Evolutionary conservation across 2,797 vertebrate species (phyloP), one percentile per base, ranked within the genome.

Genomic region (Rhynchotus rufescens): DNA sequence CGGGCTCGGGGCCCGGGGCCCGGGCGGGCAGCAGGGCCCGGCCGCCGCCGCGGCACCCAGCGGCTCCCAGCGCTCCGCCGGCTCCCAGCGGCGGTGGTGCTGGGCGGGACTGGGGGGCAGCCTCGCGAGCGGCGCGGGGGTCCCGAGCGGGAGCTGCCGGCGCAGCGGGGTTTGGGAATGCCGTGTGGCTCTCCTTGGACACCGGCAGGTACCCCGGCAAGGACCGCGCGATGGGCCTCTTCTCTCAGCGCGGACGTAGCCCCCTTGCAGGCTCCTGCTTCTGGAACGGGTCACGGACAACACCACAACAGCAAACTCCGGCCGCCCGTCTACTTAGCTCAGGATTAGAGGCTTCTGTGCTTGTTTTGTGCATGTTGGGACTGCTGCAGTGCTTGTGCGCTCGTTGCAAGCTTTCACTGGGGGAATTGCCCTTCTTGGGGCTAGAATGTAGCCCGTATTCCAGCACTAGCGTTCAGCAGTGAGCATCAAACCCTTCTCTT

Each of bases 101-200:
- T 1, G 26, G 21, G 21, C 3, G 8, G 40, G 5, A 21, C 5
- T 12, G 5, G 2, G 44, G 15, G 2, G 45, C 28, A 6, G 25
- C 36, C 45, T 15, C 7, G 10, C 11, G 45, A 8, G 20, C 10
- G 9, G 23, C 49, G 3, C 0, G 25, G 75, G 40, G 76, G 20
- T 11, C 21, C 21, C 5, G 2, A 54, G 26, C 26, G 2, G 17
- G 25, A 4, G 36, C 42, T 32, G 32, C 28, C 0, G 22, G 19
- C n/a, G 2, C 40, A 1, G 16, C 10, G 28, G 22, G 74, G 30
- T 26, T 8, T n/a, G 44, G 19, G 73, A 7, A 3, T 1, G 9
- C 1, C 6, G 13, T 1, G 23, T 10, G 34, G 17, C 0, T 0
- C 23, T 12, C 0, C 0, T 38, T 16, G 4, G 38, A 3, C 15